Evolutionary conservation across 2,888 invertebrate genomes (phyloP), one percentile per base, ranked within the genome.

Genomic region (Congeria kusceri): DNA sequence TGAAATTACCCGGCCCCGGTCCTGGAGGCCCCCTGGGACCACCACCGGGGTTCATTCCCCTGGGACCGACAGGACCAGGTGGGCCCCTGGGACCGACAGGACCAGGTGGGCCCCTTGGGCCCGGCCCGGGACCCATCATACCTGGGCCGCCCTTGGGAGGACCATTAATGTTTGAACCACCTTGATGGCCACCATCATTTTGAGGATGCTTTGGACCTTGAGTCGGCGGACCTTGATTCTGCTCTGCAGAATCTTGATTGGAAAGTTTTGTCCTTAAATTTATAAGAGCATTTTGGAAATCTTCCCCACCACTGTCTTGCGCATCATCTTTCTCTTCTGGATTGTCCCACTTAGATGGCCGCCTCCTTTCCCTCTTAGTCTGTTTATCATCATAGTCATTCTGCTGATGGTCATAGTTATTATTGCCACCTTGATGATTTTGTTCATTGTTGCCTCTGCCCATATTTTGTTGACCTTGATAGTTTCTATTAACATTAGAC

Each of bases 311-410:
- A 39, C 74, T 53, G 29, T 83, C 83, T 53, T 20, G 53, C 32
- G 77, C 61, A 63, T 69, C 39, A n/a, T 78, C 83, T 59, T 65
- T 65, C 0, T 74, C 73, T 20, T 84, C 80, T 15, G 87, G 87
- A 25, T 72, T 87, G 47, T 88, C 87, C 84, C 88, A 88, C 64
- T 89, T 89, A 63, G 86, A 87, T 20, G 88, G 87, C 39, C 88
- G 77, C 29, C 86, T 78, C 58, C 88, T 80, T 70, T 87, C 87
- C 63, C 87, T 72, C 63, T 82, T 86, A 20, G 65, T 72, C 57
- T 86, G 44, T 27, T 72, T 72, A 23, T 80, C 76, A 27, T 80
- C 80, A 23, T 80, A 75, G 32, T 28, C 44, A 23, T 76, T 70
- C 11, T 66, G 53, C 47, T 80, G 53, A 39, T 39, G 9, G 3